Evolutionary conservation across 53 echinoderm and acorn worm species (phyloP).

Genomic region (Luidia sarsii): DNA sequence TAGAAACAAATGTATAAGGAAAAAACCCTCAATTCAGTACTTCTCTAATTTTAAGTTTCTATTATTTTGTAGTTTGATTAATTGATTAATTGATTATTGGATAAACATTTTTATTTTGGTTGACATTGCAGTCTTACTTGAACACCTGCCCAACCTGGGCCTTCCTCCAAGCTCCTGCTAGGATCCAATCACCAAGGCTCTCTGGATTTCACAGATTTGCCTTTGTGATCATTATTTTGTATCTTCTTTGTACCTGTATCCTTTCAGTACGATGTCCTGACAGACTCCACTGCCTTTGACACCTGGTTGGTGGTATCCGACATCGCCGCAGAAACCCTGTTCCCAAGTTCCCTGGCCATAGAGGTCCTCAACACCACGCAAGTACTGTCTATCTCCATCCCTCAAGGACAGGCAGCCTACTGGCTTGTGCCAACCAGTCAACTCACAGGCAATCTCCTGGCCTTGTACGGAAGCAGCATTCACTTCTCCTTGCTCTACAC

Average conservation of each 20-base stretch:
- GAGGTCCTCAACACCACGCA: neutral
- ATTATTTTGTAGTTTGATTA: too few relatives aligned
- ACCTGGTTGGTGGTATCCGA: constrained; percentile 54
- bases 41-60: too few relatives aligned
- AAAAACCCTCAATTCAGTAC: too few relatives aligned
- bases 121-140: too few relatives aligned
- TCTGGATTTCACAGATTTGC: too few relatives aligned
- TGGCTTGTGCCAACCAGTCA: constrained; percentile 60
- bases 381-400: constrained; percentile 37
- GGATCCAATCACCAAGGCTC: too few relatives aligned
- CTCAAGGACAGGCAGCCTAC: constrained; percentile 31
- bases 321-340: neutral
- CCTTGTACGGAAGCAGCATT: constrained; percentile 67
- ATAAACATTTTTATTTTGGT: too few relatives aligned
- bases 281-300: constrained; percentile 1
- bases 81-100: too few relatives aligned
- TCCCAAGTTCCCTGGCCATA: constrained; percentile 8
- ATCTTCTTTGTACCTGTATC: neutral
- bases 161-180: too few relatives aligned
- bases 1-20: too few relatives aligned
- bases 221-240: neutral
- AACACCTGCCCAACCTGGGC: too few relatives aligned
- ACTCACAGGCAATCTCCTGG: constrained; percentile 69
- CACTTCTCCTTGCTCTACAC: constrained; percentile 64
- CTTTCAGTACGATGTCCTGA: constrained; percentile 60